Conservation (phyloP, 2,113 vertebrate genomes). For the Oreocharis arfaki region DNA sequence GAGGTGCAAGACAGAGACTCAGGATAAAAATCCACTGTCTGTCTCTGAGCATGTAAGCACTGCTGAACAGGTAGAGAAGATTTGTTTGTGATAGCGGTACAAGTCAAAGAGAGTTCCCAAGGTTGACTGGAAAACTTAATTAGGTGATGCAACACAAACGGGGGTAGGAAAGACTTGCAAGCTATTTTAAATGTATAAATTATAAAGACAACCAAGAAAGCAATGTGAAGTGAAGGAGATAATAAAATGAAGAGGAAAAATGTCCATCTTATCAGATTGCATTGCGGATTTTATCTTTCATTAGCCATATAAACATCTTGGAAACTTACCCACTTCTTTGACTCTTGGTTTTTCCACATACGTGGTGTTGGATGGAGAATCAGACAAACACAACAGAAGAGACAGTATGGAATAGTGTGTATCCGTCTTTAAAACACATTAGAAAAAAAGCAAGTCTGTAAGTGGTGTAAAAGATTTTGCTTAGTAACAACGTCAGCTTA, state of each 20-base stretch:
- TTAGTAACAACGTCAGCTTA: not conserved
- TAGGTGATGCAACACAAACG: not conserved
- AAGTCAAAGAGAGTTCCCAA: not conserved
- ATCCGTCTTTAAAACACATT: conserved; percentile 74
- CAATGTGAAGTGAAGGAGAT: not conserved
- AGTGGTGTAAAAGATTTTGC: not conserved
- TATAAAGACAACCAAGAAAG: not conserved
- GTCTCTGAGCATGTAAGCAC: not conserved
- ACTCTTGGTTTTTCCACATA: conserved; percentile 86
- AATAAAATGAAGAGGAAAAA: conserved; percentile 7
- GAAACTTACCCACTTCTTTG: conserved; percentile 75
- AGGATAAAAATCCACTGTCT: not conserved
- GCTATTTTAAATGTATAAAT: not conserved
- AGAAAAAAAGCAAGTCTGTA: not conserved
- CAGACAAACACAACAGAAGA: conserved; percentile 88
- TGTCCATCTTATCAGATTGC: not conserved
- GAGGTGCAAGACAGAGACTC: not conserved
- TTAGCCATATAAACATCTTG: not conserved
- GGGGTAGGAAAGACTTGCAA: not conserved
- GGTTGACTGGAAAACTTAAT: not conserved
- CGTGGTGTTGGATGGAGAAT: conserved; percentile 86
- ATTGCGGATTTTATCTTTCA: not conserved
- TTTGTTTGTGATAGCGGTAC: not conserved
- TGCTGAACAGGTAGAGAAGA: not conserved
- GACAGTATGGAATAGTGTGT: conserved; percentile 86